Conservation (phyloP, 2,797 vertebrate genomes). For the Champsocephalus esox region DNA sequence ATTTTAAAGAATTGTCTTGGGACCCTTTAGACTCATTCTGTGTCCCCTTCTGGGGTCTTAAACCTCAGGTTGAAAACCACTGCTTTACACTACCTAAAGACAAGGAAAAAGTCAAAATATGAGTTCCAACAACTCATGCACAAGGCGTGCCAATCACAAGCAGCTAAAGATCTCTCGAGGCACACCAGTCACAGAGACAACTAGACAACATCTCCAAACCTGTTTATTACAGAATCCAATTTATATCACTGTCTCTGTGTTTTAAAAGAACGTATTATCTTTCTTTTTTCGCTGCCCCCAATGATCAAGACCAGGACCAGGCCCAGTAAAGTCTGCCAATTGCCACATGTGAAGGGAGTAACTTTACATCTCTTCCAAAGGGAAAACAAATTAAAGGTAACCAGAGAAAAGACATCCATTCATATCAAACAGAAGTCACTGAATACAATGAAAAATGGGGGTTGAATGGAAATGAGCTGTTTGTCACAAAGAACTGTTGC, state of each 20-base stretch:
- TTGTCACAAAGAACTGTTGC: constrained; percentile 46
- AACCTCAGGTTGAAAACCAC: not conserved
- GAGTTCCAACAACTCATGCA: not conserved
- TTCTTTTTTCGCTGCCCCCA: not conserved
- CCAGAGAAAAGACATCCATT: constrained; percentile 1
- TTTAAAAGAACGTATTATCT: not conserved
- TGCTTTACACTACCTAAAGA: not conserved
- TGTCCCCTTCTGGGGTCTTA: not conserved
- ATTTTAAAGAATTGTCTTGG: no score
- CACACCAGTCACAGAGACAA: not conserved
- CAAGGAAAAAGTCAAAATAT: not conserved
- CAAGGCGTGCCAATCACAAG: not conserved
- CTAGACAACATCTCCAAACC: not conserved
- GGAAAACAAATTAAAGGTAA: not conserved
- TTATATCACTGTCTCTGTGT: not conserved
- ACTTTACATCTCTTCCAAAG: constrained; percentile 9
- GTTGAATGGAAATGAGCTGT: constrained; percentile 53
- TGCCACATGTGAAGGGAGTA: not conserved
- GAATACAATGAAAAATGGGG: constrained; percentile 3
- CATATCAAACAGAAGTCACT: constrained; percentile 29
- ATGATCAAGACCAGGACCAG: not conserved
- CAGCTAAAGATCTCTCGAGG: not conserved
- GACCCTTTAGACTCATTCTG: not conserved
- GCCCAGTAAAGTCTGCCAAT: not conserved
- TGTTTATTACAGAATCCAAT: not conserved